Conservation (phyloP, 2,113 vertebrate genomes). For the Lanius collurio region DNA sequence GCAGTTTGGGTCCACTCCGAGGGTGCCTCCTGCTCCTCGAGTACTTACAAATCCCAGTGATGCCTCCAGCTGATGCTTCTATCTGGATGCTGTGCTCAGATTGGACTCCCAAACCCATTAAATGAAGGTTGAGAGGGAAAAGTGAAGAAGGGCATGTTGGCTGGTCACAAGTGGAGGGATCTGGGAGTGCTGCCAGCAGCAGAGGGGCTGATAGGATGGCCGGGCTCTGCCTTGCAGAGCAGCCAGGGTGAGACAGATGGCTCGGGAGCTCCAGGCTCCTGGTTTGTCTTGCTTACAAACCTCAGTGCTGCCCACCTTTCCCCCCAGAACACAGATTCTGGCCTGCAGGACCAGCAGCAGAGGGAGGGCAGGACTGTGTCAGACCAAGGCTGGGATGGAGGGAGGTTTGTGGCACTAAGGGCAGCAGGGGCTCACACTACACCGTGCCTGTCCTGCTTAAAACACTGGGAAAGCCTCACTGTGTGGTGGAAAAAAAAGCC, state of each 20-base stretch:
- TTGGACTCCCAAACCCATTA: background rate
- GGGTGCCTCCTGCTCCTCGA: background rate
- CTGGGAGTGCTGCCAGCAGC: slow-evolving; percentile 43
- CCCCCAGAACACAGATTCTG: background rate
- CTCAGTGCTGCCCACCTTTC: background rate
- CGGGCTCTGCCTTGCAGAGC: background rate
- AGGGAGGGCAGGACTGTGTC: background rate
- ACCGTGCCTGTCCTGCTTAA: background rate
- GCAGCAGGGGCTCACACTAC: background rate
- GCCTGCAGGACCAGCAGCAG: background rate
- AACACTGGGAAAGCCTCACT: background rate
- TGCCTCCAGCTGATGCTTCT: background rate
- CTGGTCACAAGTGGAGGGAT: background rate
- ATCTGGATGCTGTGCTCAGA: background rate
- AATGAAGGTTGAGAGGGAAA: background rate
- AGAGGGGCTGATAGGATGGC: background rate
- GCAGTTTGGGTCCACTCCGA: background rate
- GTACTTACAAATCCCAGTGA: background rate
- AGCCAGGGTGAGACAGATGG: background rate
- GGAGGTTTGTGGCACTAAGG: background rate
- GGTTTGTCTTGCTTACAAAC: background rate
- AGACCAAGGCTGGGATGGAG: background rate
- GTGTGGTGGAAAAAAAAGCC: background rate
- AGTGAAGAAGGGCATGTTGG: background rate
- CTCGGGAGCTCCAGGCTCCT: background rate